Percentiles rank a stretch among this genome's conserved stretches.
Conservation (phyloP, 2,797 vertebrate species). For the Heterohyrax brucei region DNA sequence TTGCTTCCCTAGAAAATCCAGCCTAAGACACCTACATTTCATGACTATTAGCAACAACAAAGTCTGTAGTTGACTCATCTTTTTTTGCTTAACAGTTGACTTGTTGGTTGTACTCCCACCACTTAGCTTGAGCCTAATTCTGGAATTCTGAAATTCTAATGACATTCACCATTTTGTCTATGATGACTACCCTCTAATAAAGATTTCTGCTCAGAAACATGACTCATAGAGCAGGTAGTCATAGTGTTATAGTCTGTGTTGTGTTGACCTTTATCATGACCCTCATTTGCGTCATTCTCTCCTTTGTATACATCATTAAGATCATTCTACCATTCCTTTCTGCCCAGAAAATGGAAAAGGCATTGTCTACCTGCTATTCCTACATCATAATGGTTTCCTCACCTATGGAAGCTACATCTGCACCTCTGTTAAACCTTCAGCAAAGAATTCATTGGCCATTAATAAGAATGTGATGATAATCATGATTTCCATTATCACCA, state of each 20-base stretch:
- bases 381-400: slow-evolving; percentile 79
- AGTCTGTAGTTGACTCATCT: slow-evolving; percentile 39
- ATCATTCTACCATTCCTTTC: slow-evolving; percentile 61
- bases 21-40: slow-evolving; percentile 41
- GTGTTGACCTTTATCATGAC: slow-evolving; percentile 60
- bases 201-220: slow-evolving; percentile 62
- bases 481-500: slow-evolving; percentile 72
- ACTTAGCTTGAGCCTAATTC: background rate
- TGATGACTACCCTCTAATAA: slow-evolving; percentile 64
- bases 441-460: slow-evolving; percentile 69
- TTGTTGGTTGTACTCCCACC: slow-evolving; percentile 48
- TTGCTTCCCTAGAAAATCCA: too few species aligned
- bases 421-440: slow-evolving; percentile 82
- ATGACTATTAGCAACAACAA: slow-evolving; percentile 50
- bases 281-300: slow-evolving; percentile 22
- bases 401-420: slow-evolving; percentile 87
- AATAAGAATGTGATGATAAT: slow-evolving; percentile 78
- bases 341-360: slow-evolving; percentile 57
- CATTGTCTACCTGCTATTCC: slow-evolving; percentile 68
- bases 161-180: slow-evolving; percentile 71
- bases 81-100: slow-evolving; percentile 57
- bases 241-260: background rate
- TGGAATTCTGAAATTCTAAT: slow-evolving; percentile 73
- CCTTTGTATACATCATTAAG: slow-evolving; percentile 64
- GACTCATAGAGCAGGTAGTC: slow-evolving; percentile 52